phyloP scores from a whole-genome alignment of 1,140 invertebrate species.

The Phymastichus coffea region DNA sequence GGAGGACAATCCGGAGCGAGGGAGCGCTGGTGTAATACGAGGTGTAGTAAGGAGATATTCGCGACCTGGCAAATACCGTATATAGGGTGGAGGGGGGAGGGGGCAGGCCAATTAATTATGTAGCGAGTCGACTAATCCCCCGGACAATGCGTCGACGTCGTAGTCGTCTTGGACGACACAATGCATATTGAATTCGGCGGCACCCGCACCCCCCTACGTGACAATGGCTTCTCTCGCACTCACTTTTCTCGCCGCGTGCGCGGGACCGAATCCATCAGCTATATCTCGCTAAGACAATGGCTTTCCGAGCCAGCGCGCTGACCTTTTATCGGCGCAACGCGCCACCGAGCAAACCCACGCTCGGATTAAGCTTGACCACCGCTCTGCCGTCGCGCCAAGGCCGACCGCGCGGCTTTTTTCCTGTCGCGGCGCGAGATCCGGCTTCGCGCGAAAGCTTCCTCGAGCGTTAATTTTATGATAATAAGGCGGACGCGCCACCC shows the following conservation, averaged over 20 bases:
- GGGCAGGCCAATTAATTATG: slow-evolving; percentile 51
- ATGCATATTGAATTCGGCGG: slow-evolving; percentile 48
- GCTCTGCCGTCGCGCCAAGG: background rate
- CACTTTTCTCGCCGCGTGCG: background rate
- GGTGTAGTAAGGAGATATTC: too few relatives aligned
- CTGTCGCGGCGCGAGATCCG: slow-evolving; percentile 24
- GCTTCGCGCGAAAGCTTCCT: slow-evolving; percentile 35
- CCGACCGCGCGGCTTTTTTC: too few relatives aligned
- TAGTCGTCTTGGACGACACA: slow-evolving; percentile 45
- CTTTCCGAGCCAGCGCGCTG: background rate
- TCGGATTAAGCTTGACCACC: slow-evolving; percentile 2
- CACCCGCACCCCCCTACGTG: background rate
- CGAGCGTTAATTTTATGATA: slow-evolving; percentile 35
- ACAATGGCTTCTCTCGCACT: slow-evolving; percentile 33
- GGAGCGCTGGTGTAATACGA: too few relatives aligned
- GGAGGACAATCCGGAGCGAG: too few relatives aligned
- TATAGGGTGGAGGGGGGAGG: background rate
- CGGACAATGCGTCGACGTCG: slow-evolving; percentile 38
- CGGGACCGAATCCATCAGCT: background rate
- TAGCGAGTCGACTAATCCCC: slow-evolving; percentile 46
- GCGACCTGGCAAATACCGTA: background rate
- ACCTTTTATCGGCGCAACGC: slow-evolving; percentile 26
- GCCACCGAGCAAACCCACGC: background rate
- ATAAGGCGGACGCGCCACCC: too few relatives aligned
- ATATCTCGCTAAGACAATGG: slow-evolving; percentile 1